phyloP scores from a whole-genome alignment of 2,888 invertebrate genomes.

The Brenthis daphne region DNA sequence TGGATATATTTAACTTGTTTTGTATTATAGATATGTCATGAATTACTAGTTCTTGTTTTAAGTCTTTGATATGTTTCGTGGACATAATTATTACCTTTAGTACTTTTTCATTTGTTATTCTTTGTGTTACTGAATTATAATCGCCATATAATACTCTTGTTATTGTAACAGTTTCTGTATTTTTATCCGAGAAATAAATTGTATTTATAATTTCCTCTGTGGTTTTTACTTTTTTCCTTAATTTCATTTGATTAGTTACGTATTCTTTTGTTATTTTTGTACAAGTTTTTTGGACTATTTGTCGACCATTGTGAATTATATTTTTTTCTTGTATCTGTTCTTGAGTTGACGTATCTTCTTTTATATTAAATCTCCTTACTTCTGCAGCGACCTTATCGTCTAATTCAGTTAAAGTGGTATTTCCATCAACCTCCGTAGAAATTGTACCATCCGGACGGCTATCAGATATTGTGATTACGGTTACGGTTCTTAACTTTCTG shows the following conservation, averaged over 20 bases:
- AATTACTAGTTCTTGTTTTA: slow-evolving; percentile 3
- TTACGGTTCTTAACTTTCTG: slow-evolving; percentile 44
- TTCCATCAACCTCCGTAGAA: slow-evolving; percentile 37
- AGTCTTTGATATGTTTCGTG: slow-evolving; percentile 26
- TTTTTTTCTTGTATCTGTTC: slow-evolving; percentile 28
- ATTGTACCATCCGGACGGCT: slow-evolving; percentile 41
- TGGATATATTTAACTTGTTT: slow-evolving; percentile 9
- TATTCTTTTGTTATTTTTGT: slow-evolving; percentile 33
- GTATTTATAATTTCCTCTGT: slow-evolving; percentile 23
- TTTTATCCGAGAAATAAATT: slow-evolving; percentile 13
- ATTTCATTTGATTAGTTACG: slow-evolving; percentile 28
- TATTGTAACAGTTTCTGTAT: slow-evolving; percentile 23
- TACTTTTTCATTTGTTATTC: slow-evolving; percentile 33
- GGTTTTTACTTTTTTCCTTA: slow-evolving; percentile 29
- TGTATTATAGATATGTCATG: slow-evolving; percentile 26
- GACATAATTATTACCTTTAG: slow-evolving; percentile 32
- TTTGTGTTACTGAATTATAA: slow-evolving; percentile 33
- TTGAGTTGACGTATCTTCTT: slow-evolving; percentile 36
- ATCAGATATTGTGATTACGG: slow-evolving; percentile 41
- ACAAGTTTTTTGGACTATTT: slow-evolving; percentile 24
- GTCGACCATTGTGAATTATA: slow-evolving; percentile 27
- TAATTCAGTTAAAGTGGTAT: slow-evolving; percentile 40
- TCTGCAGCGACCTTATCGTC: slow-evolving; percentile 36
- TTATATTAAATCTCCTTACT: slow-evolving; percentile 35
- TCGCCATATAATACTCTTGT: slow-evolving; percentile 32